Evolutionary conservation across 2,888 invertebrate genomes (phyloP).

Genomic region (Pristionchus maxplancki): DNA sequence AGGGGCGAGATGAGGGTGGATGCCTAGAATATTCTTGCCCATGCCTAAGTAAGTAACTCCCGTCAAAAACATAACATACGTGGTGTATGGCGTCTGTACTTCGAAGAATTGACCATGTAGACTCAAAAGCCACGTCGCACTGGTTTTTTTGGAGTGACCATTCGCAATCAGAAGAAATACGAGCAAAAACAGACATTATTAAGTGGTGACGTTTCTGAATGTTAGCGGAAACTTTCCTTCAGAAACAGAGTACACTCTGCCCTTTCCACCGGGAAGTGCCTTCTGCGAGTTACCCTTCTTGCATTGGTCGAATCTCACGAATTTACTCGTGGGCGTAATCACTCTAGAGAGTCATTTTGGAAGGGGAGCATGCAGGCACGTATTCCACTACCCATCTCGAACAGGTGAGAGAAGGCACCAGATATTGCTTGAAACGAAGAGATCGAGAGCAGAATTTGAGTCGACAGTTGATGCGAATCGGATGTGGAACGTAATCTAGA

Average conservation of each 20-base stretch:
- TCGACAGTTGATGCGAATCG: neutral
- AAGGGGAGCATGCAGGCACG: neutral
- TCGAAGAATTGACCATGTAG: neutral
- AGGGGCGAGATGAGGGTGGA: neutral
- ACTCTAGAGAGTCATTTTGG: neutral
- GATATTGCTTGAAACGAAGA: too few species aligned
- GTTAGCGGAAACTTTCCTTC: too few species aligned
- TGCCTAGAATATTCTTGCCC: neutral
- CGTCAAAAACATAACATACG: neutral
- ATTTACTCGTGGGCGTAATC: neutral
- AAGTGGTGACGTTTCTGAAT: too few species aligned
- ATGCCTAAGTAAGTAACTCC: neutral
- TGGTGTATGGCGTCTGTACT: neutral
- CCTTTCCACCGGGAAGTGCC: too few species aligned
- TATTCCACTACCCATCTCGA: neutral
- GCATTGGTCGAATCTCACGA: neutral
- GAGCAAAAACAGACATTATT: neutral
- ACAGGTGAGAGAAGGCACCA: neutral
- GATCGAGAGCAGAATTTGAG: neutral
- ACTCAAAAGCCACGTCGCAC: neutral
- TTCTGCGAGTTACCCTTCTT: neutral
- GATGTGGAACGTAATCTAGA: neutral
- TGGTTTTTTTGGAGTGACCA: too few species aligned
- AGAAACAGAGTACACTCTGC: too few species aligned
- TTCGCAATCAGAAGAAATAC: too few species aligned